Evolutionary conservation across 2,797 vertebrate species (phyloP), one percentile per base, ranked within the genome.

Genomic region (Myripristis jacobus): DNA sequence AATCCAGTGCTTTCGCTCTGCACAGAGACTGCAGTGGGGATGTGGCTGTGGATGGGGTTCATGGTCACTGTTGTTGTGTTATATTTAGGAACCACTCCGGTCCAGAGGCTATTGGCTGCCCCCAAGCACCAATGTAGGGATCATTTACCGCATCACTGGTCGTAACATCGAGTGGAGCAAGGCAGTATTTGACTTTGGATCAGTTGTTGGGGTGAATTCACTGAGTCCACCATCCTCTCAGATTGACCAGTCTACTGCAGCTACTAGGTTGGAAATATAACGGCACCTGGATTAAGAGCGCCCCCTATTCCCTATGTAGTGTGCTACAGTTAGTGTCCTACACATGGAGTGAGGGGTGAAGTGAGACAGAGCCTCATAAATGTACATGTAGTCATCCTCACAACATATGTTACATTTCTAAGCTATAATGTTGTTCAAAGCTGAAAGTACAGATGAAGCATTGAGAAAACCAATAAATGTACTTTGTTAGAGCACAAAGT

Each of bases 401-500:
- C 87, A 83, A 83, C 88, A 85, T 88, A 81, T 54, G 71, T 89
- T 80, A 85, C 82, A 82, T 77, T 90, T 92, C 84, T 80, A 91
- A 91, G 90, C 89, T 90, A 92, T 87, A 89, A 88, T 84, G 87
- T 81, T 87, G 79, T 91, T 91, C 77, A 86, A 90, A 90, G 89
- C 90, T 87, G 87, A 92, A 88, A 90, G 87, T 92, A 90, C 89
- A 93, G 89, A 91, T 82, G 80, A 93, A 92, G 89, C 92, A 90
- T 92, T 80, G 89, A 91, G 83, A 88, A 92, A 94, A 91, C 86
- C 90, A 92, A 92, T 89, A 92, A 87, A 92, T 88, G 88, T 93
- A 92, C 90, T 92, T 94, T 87, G 90, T 86, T 83, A 92, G 92
- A 94, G 93, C 93, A 93, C 93, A 95, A 94, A 80, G 69, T 87